phyloP scores from a whole-genome alignment of 1,140 invertebrate genomes.

The Drosophila santomea region DNA sequence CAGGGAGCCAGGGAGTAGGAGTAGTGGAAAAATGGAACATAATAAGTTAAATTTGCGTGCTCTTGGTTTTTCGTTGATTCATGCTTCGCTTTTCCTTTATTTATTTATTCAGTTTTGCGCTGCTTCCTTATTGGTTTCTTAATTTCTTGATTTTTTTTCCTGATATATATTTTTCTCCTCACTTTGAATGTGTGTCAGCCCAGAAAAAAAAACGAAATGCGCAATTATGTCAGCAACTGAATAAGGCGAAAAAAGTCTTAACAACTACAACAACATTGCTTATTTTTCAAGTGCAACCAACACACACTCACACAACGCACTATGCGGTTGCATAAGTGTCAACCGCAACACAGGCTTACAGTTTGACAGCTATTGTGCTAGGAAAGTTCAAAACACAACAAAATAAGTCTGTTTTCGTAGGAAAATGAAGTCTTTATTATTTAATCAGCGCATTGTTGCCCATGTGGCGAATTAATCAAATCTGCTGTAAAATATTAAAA shows the following conservation, averaged over 20 bases:
- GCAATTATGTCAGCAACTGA: constrained; percentile 67
- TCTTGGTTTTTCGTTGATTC: constrained; percentile 12
- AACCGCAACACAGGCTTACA: constrained; percentile 62
- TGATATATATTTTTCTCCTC: not conserved
- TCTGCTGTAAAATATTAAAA: too few relatives aligned
- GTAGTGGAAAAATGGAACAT: constrained; percentile 14
- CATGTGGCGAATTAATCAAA: too few relatives aligned
- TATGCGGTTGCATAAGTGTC: constrained; percentile 77
- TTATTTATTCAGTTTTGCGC: constrained; percentile 11
- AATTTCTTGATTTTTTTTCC: not conserved
- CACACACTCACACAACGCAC: constrained; percentile 5
- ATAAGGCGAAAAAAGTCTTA: constrained; percentile 6
- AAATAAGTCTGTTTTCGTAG: not conserved
- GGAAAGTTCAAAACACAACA: not conserved
- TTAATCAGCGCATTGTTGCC: too few relatives aligned
- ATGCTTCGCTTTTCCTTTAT: not conserved
- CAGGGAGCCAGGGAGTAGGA: not conserved
- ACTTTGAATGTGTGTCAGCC: constrained; percentile 60
- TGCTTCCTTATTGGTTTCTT: not conserved
- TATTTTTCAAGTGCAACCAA: constrained; percentile 60
- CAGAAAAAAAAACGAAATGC: constrained; percentile 28
- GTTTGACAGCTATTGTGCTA: constrained; percentile 53
- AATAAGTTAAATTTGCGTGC: constrained; percentile 47
- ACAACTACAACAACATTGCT: constrained; percentile 50
- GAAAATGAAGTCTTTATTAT: not conserved